These are phyloP conservation scores for Mormyrops boulengeri DNA, from an alignment of 2,797 vertebrate genomes.

Conservation along the genomic window DNA sequence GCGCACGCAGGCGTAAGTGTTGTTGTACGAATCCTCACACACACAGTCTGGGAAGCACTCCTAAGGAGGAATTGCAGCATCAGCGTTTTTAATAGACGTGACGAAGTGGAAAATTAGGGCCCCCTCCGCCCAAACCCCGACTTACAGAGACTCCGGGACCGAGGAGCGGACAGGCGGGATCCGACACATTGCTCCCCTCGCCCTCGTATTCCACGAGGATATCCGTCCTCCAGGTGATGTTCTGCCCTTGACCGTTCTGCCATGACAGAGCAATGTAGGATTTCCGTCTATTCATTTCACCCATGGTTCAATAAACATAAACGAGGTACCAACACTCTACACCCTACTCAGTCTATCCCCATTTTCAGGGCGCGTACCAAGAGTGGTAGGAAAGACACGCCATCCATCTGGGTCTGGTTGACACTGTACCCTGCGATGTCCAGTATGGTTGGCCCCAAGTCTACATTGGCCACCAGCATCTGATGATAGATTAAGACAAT, in stretches of 20 bases:
- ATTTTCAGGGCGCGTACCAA: constrained; percentile 61
- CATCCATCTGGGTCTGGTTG: constrained; percentile 91
- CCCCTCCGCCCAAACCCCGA: constrained; percentile 17
- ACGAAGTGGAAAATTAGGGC: neutral
- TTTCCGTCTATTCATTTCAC: neutral
- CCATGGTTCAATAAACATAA: neutral
- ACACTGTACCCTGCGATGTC: constrained; percentile 82
- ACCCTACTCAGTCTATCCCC: neutral
- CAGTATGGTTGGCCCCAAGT: constrained; percentile 91
- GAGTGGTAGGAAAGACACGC: constrained; percentile 79
- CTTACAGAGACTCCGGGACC: constrained; percentile 87
- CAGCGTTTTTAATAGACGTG: neutral
- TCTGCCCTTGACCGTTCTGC: constrained; percentile 69
- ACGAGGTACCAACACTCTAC: neutral
- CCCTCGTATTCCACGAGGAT: constrained; percentile 92
- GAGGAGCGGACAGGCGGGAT: constrained; percentile 82
- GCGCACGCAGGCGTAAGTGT: constrained; percentile 91
- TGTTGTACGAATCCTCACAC: constrained; percentile 93
- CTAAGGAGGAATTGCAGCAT: constrained; percentile 44
- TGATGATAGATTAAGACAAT: constrained; percentile 37
- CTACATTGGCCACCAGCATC: constrained; percentile 88
- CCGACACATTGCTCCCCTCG: constrained; percentile 75
- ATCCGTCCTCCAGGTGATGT: constrained; percentile 83
- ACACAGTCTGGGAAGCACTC: constrained; percentile 97
- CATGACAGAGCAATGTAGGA: neutral